Conservation (phyloP, 2,888 invertebrate genomes). For the Cabera pusaria region DNA sequence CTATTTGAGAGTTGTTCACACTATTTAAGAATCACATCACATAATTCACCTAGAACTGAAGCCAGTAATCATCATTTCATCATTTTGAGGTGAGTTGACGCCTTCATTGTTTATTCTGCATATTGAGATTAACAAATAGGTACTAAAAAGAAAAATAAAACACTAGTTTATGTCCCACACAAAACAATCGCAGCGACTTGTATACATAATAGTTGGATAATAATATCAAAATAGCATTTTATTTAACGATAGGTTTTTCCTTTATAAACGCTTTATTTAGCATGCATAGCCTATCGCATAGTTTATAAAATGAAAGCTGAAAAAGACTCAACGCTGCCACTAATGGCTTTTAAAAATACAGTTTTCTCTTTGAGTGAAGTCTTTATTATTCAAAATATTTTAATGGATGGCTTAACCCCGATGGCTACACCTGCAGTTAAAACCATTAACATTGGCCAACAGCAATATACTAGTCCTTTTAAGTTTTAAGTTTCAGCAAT, state of each 20-base stretch:
- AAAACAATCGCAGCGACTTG: too few species aligned
- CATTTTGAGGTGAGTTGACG: too few species aligned
- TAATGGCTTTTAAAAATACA: constrained; percentile 62
- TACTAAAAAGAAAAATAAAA: too few species aligned
- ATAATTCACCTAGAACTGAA: too few species aligned
- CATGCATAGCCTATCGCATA: constrained; percentile 42
- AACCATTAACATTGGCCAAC: constrained; percentile 21
- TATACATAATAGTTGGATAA: too few species aligned
- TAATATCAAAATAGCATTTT: too few species aligned
- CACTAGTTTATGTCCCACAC: too few species aligned
- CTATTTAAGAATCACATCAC: too few species aligned
- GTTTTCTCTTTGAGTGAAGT: constrained; percentile 42
- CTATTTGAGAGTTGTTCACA: too few species aligned
- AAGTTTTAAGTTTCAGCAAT: background rate
- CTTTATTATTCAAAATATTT: constrained; percentile 59
- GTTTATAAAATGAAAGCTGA: constrained; percentile 37
- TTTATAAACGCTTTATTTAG: constrained; percentile 14
- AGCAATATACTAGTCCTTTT: background rate
- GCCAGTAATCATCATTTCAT: too few species aligned
- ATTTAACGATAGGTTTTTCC: background rate
- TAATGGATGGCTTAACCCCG: constrained; percentile 47
- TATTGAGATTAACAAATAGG: too few species aligned
- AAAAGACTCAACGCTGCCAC: constrained; percentile 34
- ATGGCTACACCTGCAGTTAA: constrained; percentile 28
- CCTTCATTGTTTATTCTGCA: too few species aligned